A percentile compares a stretch with the other conserved stretches of the same genome.
phyloP scores from a whole-genome alignment of 2,888 invertebrate species.

The Pseudococcus longispinus region DNA sequence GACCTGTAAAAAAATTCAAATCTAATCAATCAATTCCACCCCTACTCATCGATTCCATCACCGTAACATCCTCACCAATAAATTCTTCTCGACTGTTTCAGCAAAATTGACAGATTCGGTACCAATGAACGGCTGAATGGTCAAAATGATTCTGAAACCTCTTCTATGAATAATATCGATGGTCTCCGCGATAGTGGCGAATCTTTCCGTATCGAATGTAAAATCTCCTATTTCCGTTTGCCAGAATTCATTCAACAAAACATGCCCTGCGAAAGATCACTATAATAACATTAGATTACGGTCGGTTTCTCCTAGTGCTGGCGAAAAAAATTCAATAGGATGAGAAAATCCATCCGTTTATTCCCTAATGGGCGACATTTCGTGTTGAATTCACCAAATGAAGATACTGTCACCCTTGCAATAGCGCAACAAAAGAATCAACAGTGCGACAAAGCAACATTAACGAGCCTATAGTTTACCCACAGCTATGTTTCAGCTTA shows the following conservation, averaged over 20 bases:
- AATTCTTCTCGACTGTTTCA: slow-evolving; percentile 75
- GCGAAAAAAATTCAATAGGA: background rate
- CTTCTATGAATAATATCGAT: slow-evolving; percentile 81
- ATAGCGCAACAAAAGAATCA: slow-evolving; percentile 38
- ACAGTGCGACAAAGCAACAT: slow-evolving; percentile 37
- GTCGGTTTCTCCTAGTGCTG: background rate
- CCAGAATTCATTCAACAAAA: slow-evolving; percentile 63
- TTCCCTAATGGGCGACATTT: slow-evolving; percentile 33
- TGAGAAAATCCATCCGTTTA: slow-evolving; percentile 29
- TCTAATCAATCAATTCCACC: background rate
- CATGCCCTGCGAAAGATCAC: slow-evolving; percentile 61
- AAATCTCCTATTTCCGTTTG: slow-evolving; percentile 73
- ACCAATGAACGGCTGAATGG: slow-evolving; percentile 89
- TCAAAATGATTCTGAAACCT: slow-evolving; percentile 85
- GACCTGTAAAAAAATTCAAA: slow-evolving; percentile 58
- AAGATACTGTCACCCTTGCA: slow-evolving; percentile 27
- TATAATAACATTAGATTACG: slow-evolving; percentile 35
- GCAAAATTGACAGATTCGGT: slow-evolving; percentile 84
- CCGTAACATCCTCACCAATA: slow-evolving; percentile 69
- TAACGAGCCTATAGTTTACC: slow-evolving; percentile 38
- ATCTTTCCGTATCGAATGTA: slow-evolving; percentile 77
- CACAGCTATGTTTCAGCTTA: slow-evolving; percentile 36
- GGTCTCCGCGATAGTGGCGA: slow-evolving; percentile 78
- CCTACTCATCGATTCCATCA: background rate
- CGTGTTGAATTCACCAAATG: background rate